phyloP scores from a whole-genome alignment of 2,888 invertebrate species.

The Myopa tessellatipennis region DNA sequence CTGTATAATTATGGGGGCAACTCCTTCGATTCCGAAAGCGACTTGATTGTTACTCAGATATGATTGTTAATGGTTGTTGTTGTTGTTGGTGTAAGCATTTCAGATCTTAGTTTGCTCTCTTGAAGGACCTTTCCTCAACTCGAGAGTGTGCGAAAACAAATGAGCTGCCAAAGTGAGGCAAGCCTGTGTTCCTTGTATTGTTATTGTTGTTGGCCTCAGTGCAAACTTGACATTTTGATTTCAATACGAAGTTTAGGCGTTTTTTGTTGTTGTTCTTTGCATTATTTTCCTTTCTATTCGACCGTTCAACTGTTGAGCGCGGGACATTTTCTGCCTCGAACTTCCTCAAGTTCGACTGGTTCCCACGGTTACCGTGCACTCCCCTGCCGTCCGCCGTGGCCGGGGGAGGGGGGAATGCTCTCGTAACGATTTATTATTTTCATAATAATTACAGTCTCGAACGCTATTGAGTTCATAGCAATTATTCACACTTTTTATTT shows the following conservation, averaged over 20 bases:
- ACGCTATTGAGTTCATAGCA: conserved; percentile 9
- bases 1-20: conserved; percentile 26
- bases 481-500: conserved; percentile 8
- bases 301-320: not conserved
- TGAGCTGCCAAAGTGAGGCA: conserved; percentile 28
- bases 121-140: not conserved
- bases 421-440: conserved; percentile 9
- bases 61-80: not conserved
- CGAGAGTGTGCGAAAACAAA: conserved; percentile 23
- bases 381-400: not conserved
- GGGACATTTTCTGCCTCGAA: not conserved
- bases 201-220: not conserved
- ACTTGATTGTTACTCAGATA: not conserved
- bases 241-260: conserved; percentile 9
- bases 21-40: not conserved
- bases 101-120: not conserved
- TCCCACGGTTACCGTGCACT: not conserved
- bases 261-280: not conserved
- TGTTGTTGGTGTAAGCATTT: not conserved
- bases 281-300: not conserved
- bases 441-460: conserved; percentile 24
- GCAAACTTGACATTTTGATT: conserved; percentile 31
- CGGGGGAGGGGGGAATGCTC: not conserved
- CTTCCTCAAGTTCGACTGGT: not conserved
- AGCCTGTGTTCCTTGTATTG: not conserved